Evolutionary conservation across 92 coral and sea anemone species (phyloP).

Genomic region (Porites cylindrica): DNA sequence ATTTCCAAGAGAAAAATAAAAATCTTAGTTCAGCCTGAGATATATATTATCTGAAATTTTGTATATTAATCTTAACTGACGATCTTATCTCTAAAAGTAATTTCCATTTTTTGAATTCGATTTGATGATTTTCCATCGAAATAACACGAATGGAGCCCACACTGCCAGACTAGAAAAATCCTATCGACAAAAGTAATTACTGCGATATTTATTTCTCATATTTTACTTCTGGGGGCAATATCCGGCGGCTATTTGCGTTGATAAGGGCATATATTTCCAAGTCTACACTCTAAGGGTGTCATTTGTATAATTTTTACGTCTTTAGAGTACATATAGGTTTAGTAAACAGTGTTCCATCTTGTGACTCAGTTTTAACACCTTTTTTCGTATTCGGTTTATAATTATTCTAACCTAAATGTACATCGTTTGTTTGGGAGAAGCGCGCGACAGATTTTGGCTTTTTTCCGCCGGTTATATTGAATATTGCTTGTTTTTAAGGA

Average conservation of each 20-base stretch:
- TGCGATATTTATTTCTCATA: constrained; percentile 38
- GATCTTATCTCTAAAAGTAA: constrained; percentile 22
- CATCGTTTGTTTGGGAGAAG: constrained; percentile 3
- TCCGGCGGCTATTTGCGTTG: constrained; percentile 31
- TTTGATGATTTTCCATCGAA: constrained; percentile 18
- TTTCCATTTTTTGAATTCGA: constrained; percentile 13
- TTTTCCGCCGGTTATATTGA: constrained; percentile 24
- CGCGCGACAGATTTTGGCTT: background rate
- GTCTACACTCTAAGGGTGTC: background rate
- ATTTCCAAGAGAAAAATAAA: background rate
- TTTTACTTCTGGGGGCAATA: constrained; percentile 24
- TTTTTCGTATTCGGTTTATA: background rate
- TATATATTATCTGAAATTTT: background rate
- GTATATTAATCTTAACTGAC: constrained; percentile 30
- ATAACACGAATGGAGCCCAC: constrained; percentile 5
- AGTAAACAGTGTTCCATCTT: background rate
- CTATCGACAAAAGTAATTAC: constrained; percentile 30
- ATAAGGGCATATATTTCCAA: constrained; percentile 6
- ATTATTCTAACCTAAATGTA: background rate
- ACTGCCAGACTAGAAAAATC: constrained; percentile 38
- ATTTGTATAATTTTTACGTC: constrained; percentile 22
- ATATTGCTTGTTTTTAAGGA: background rate
- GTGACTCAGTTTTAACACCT: background rate
- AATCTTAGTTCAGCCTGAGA: background rate
- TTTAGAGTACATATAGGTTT: constrained; percentile 8